Base-by-base conservation (phyloP, 2,113 vertebrate species). In the Shinisaurus crocodilurus region DNA sequence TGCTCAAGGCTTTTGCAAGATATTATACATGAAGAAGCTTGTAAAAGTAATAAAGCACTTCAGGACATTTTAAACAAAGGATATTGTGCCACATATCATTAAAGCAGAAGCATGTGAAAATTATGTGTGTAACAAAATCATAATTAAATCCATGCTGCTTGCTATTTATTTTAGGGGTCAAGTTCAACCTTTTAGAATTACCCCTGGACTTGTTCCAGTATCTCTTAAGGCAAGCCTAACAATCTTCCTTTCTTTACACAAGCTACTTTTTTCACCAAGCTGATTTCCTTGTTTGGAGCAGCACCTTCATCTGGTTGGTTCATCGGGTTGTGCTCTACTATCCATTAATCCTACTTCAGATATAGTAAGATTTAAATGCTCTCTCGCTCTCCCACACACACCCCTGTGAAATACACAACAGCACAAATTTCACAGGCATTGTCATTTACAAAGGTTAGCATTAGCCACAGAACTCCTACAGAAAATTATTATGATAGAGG, bases 181-280 rank as follows among this genome's bases (percentile, higher is more conserved):
- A 88, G 18, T 67, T 79, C 60, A 79, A 88, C 40, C 57, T 88
- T 79, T 79, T 79, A 48, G 37, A 79, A 87, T 65, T 63, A 88
- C 40, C 10, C 69, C 40, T 79, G 18, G 5, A 79, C 6, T 23
- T 79, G n/a, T 8, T 54, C 75, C 75, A 65, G 37, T 79, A 65
- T 45, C 74, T 87, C 40, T 65, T 87, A 63, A 87, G 34, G 20
- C 60, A 79, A 32, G 43, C 25, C 32, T 60, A 76, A 76, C 54
- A 8, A 63, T 32, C 63, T 87, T 63, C 6, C 27, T 45, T 37
- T 40, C 69, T 87, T 76, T 27, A 65, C 7, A 79, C n/a, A 32
- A 72, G 57, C 10, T 1, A 57, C 72, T 13, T 72, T n/a, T 74
- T 50, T 85, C 85, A 43, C 54, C 45, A 43, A 40, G 57, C 13